Percentiles rank a stretch among this genome's conserved stretches.
These are phyloP conservation scores for Acholoe squamosa DNA, from an alignment of 2,888 invertebrate genomes.

Conservation along the genomic window DNA sequence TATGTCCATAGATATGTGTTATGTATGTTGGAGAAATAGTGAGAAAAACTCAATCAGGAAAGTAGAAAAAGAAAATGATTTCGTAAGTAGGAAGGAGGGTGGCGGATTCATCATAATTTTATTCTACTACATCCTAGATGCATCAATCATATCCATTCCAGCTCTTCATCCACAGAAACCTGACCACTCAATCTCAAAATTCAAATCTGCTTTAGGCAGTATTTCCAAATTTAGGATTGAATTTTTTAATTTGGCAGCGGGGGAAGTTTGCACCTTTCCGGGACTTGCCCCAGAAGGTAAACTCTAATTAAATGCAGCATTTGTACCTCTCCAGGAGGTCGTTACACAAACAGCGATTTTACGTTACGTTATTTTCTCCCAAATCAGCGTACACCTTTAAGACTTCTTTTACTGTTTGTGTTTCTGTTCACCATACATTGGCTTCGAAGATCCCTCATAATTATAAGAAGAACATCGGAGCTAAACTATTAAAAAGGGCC, in stretches of 20 bases:
- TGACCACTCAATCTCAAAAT: neutral
- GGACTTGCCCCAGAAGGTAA: neutral
- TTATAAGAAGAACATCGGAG: neutral
- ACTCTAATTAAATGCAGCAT: neutral
- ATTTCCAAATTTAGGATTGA: slow-evolving; percentile 31
- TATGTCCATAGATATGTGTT: neutral
- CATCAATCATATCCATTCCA: neutral
- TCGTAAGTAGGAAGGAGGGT: neutral
- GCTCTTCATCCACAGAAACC: neutral
- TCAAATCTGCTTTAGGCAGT: neutral
- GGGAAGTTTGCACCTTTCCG: neutral
- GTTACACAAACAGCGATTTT: too few species aligned
- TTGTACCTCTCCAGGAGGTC: slow-evolving; percentile 32
- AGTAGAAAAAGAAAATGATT: neutral
- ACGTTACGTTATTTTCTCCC: too few species aligned
- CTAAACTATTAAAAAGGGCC: neutral
- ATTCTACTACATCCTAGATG: slow-evolving; percentile 1
- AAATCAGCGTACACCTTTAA: too few species aligned
- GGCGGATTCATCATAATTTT: slow-evolving; percentile 14
- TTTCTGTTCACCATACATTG: neutral
- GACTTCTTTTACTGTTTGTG: too few species aligned
- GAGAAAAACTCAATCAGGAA: neutral
- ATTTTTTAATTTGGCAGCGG: neutral
- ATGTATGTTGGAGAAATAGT: neutral
- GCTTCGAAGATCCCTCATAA: neutral